Evolutionary conservation across 2,888 invertebrate genomes (phyloP), one percentile per base, ranked within the genome.

Genomic region (Andricus curvator): DNA sequence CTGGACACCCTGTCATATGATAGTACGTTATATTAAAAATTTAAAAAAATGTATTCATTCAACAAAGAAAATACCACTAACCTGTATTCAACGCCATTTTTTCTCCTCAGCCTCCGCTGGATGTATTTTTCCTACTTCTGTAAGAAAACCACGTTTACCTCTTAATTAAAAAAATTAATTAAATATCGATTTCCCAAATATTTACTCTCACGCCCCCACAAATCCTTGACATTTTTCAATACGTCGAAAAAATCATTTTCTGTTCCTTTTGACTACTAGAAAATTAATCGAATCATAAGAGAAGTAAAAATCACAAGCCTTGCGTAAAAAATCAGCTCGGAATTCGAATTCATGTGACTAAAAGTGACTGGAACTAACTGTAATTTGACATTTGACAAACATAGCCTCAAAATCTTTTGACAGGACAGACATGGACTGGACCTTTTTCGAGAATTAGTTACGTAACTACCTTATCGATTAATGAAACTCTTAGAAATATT

Each of bases 61-160:
- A 56, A 56, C 20, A 65, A 65, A 29, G 33, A 33, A 33, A 41
- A 20, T n/a, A 66, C 8, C 15, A 4, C 56, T 60, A 74, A 84
- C 84, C 84, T 81, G 84, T 83, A 82, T 84, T 84, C 65, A 84
- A 82, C 37, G 84, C 80, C 84, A 84, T 84, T 33, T 80, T 74
- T 22, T 78, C 22, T 60, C 37, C 37, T 68, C 20, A 66, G 66
- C 41, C n/a, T n/a, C n/a, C n/a, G n/a, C 29, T 11, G 8, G 22
- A 37, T 66, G 33, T 37, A 22, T 66, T 33, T 66, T 37, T 17
- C 37, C 20, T 37, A 37, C 33, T 33, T 41, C 66, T 66, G 66
- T 37, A 66, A 66, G 20, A 33, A 66, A 66, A 13, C 15, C 29
- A 29, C 20, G 8, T 33, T 17, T 33, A 17, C 20, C 6, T 65